Percentiles rank a stretch among this genome's conserved stretches.
Conservation (phyloP, 2,888 invertebrate genomes). For the Leptopterna dolabrata region DNA sequence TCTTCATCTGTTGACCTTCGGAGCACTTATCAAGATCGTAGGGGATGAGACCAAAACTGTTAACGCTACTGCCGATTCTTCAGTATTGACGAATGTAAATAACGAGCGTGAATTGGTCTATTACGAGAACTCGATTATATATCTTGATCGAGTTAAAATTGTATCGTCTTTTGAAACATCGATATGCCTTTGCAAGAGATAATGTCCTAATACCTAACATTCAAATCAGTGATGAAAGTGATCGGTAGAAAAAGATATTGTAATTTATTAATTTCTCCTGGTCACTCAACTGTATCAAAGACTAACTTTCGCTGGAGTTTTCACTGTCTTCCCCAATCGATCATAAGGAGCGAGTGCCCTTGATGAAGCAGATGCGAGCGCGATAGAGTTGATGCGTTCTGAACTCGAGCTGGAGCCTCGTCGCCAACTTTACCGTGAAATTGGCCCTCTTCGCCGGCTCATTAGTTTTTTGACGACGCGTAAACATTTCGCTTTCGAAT, state of each 20-base stretch:
- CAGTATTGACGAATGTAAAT: no score
- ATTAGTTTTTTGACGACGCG: constrained; percentile 25
- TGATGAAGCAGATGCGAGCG: neutral
- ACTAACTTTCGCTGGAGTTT: constrained; percentile 33
- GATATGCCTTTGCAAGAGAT: neutral
- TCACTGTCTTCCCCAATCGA: constrained; percentile 37
- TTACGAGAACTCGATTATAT: no score
- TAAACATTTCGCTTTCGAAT: constrained; percentile 38
- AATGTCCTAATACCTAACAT: neutral
- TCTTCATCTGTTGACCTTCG: no score
- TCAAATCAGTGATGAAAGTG: neutral
- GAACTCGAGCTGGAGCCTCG: neutral
- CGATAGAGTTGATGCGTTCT: neutral
- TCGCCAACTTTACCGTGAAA: constrained; percentile 28
- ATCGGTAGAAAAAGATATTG: neutral
- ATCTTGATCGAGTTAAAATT: no score
- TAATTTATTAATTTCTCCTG: neutral
- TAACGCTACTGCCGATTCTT: no score
- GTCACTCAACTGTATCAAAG: neutral
- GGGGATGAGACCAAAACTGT: no score
- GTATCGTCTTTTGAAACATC: no score
- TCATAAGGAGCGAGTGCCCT: neutral
- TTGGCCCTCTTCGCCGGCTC: constrained; percentile 3
- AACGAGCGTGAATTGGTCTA: no score
- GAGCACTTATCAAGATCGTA: no score